Conservation (phyloP, 1,140 invertebrate species). For the Cherax quadricarinatus region DNA sequence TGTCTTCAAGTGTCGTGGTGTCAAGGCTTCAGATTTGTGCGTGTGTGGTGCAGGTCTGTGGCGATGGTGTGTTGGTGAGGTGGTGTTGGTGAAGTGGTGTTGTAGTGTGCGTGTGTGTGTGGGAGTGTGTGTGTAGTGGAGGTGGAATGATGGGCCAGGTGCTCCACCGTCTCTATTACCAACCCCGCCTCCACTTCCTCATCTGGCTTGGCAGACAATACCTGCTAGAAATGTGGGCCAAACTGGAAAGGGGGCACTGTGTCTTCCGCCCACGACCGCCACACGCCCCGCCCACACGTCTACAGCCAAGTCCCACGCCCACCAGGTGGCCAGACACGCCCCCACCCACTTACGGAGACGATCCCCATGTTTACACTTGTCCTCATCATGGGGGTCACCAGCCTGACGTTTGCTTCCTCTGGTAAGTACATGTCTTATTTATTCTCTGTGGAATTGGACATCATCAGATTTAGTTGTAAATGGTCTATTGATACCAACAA, state of each 20-base stretch:
- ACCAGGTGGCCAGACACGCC: background rate
- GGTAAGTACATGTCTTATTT: conserved; percentile 32
- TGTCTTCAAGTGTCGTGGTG: too few relatives aligned
- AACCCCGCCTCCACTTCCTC: conserved; percentile 51
- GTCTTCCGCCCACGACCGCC: conserved; percentile 5
- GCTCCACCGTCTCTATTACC: conserved; percentile 27
- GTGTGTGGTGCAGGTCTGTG: too few relatives aligned
- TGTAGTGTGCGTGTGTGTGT: background rate
- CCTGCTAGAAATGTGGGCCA: conserved; percentile 42
- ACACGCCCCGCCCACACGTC: conserved; percentile 12
- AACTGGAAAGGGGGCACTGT: conserved; percentile 4
- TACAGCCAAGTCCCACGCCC: background rate
- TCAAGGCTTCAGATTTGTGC: too few relatives aligned
- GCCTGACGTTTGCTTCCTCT: conserved; percentile 44
- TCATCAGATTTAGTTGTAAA: too few relatives aligned
- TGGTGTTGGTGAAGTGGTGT: too few relatives aligned
- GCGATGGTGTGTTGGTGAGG: too few relatives aligned
- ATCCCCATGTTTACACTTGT: conserved; percentile 43
- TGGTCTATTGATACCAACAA: too few relatives aligned
- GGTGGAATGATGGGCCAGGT: conserved; percentile 46
- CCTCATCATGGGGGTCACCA: conserved; percentile 48
- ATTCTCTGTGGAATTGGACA: too few relatives aligned
- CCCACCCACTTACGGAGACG: conserved; percentile 2
- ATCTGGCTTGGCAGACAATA: conserved; percentile 53
- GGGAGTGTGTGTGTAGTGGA: background rate